Percentiles rank a stretch among this genome's conserved stretches.
These are phyloP conservation scores for Adrianichthys oophorus DNA, from an alignment of 2,797 vertebrate genomes.

Conservation along the genomic window DNA sequence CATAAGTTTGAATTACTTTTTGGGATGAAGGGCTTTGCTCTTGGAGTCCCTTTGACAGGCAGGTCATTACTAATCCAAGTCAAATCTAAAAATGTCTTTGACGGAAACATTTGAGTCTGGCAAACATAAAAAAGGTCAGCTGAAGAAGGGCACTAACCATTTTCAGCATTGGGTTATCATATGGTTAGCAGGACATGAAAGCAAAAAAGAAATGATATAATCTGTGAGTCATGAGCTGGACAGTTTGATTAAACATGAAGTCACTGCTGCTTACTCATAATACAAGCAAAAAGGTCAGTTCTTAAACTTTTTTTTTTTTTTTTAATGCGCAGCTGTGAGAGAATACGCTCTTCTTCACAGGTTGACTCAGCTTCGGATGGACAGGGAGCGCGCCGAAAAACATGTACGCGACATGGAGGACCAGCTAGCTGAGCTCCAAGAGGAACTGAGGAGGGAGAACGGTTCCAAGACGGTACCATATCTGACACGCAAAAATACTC, in stretches of 20 bases:
- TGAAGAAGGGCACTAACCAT: no score
- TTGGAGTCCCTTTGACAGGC: no score
- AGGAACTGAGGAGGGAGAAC: constrained; percentile 78
- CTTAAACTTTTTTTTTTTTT: constrained; percentile 6
- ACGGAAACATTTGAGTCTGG: no score
- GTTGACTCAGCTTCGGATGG: constrained; percentile 81
- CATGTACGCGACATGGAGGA: constrained; percentile 79
- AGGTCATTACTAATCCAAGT: no score
- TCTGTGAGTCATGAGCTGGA: constrained; percentile 6
- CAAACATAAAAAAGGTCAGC: no score
- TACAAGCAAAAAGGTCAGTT: constrained; percentile 10
- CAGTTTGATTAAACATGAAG: constrained; percentile 17
- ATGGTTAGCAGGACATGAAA: no score
- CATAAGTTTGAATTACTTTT: no score
- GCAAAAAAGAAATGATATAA: constrained; percentile 6
- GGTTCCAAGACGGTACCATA: constrained; percentile 76
- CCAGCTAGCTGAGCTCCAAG: constrained; percentile 82
- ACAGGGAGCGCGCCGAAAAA: constrained; percentile 81
- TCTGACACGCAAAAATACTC: constrained; percentile 16
- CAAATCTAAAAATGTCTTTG: no score
- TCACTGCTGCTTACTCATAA: constrained; percentile 27
- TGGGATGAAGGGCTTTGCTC: no score
- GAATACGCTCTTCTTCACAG: constrained; percentile 59
- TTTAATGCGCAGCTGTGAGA: constrained; percentile 3
- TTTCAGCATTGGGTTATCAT: no score